Conservation (phyloP, 2,888 invertebrate genomes). For the Lasioglossum leucozonium region DNA sequence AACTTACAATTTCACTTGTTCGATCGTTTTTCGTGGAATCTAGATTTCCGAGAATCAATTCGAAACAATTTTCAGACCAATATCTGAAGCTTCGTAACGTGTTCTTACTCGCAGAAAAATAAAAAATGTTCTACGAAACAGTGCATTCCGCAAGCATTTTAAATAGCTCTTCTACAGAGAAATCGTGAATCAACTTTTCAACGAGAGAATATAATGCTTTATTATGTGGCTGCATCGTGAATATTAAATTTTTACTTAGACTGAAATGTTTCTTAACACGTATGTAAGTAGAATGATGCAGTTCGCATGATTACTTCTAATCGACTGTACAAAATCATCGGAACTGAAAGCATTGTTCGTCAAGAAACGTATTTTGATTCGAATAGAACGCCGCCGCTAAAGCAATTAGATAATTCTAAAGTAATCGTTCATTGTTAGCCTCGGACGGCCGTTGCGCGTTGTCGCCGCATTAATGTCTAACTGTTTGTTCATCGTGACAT, state of each 20-base stretch:
- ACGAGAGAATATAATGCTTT: constrained; percentile 31
- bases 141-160: background rate
- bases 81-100: background rate
- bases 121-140: background rate
- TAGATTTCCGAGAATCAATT: background rate
- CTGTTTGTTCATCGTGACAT: constrained; percentile 17
- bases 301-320: constrained; percentile 28
- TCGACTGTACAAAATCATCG: constrained; percentile 30
- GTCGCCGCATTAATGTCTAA: constrained; percentile 3
- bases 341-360: constrained; percentile 18
- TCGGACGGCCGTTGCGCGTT: constrained; percentile 72
- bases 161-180: constrained; percentile 12
- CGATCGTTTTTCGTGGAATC: background rate
- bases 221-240: constrained; percentile 27
- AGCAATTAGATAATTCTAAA: constrained; percentile 58
- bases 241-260: constrained; percentile 24
- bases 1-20: background rate
- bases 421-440: constrained; percentile 72
- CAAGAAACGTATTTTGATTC: constrained; percentile 17
- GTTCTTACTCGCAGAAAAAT: background rate
- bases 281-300: constrained; percentile 19
- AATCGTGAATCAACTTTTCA: constrained; percentile 12
- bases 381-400: constrained; percentile 27
- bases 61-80: background rate
- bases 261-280: constrained; percentile 31